Evolutionary conservation across 2,113 vertebrate species (phyloP).

Genomic region (Pyxicephalus adspersus): DNA sequence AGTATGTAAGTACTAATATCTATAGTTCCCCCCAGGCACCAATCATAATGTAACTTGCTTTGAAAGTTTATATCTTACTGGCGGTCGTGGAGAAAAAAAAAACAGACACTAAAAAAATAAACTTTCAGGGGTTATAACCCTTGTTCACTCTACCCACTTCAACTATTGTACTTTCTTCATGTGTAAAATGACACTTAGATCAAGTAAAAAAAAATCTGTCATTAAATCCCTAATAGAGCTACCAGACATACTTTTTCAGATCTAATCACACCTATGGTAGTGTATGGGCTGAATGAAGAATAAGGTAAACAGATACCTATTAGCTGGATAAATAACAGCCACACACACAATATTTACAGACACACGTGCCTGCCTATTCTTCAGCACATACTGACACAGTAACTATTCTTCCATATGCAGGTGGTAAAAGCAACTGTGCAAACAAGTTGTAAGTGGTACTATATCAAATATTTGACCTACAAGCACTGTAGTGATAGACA

Average conservation of each 20-base stretch:
- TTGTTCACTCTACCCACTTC: too few relatives aligned
- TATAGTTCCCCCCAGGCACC: too few relatives aligned
- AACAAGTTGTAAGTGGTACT: constrained; percentile 4
- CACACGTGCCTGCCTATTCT: constrained; percentile 20
- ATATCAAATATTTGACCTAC: constrained; percentile 25
- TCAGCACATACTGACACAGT: background rate
- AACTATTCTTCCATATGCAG: constrained; percentile 13
- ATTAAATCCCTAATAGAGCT: background rate
- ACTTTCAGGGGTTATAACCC: too few relatives aligned
- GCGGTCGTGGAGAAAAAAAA: too few relatives aligned
- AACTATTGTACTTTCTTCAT: too few relatives aligned
- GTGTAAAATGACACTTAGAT: too few relatives aligned
- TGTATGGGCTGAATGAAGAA: background rate
- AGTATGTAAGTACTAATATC: too few relatives aligned
- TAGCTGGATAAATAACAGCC: constrained; percentile 28
- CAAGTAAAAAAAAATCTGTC: too few relatives aligned
- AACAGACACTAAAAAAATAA: too few relatives aligned
- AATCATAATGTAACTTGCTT: too few relatives aligned
- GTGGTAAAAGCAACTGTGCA: constrained; percentile 25
- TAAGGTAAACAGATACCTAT: constrained; percentile 19
- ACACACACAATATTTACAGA: constrained; percentile 25
- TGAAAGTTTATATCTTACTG: too few relatives aligned
- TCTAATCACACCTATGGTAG: background rate
- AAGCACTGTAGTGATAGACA: constrained; percentile 4
- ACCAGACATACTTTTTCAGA: background rate